A percentile compares a stretch with the other conserved stretches of the same genome.
phyloP scores from a whole-genome alignment of 2,888 invertebrate genomes.

The Erebia palarica region DNA sequence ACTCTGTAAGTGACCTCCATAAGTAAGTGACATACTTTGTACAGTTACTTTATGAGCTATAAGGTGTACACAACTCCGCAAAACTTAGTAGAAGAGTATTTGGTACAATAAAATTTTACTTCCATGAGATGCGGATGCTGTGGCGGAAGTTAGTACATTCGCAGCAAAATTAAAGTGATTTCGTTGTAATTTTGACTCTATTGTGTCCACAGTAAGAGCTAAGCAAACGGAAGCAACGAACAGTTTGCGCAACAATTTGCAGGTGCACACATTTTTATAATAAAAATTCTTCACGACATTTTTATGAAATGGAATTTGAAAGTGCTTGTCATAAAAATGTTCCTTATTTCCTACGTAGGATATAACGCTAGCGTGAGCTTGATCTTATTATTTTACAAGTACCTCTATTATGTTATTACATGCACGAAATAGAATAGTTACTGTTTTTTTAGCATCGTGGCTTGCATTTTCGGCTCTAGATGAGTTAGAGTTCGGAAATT shows the following conservation, averaged over 20 bases:
- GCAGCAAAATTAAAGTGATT: not conserved
- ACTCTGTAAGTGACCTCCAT: not conserved
- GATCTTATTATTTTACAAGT: slow-evolving; percentile 1
- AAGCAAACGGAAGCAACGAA: not conserved
- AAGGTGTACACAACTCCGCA: not conserved
- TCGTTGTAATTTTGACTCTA: slow-evolving; percentile 5
- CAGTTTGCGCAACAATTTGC: slow-evolving; percentile 19
- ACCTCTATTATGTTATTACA: not conserved
- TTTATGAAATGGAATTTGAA: slow-evolving; percentile 22
- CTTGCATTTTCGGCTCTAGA: no score
- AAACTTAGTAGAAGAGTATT: not conserved
- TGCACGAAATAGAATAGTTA: no score
- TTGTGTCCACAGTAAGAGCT: not conserved
- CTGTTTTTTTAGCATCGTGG: no score
- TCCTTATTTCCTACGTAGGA: slow-evolving; percentile 1
- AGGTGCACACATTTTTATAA: slow-evolving; percentile 20
- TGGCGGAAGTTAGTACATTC: not conserved
- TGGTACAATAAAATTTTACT: slow-evolving; percentile 8
- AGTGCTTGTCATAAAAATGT: slow-evolving; percentile 22
- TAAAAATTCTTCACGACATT: slow-evolving; percentile 18
- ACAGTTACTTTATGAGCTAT: not conserved
- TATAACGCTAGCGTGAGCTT: not conserved
- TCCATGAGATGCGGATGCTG: slow-evolving; percentile 13
- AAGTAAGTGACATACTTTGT: not conserved
- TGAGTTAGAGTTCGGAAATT: no score